Evolutionary conservation across 2,113 vertebrate species (phyloP).

Genomic region (Strix aluco): DNA sequence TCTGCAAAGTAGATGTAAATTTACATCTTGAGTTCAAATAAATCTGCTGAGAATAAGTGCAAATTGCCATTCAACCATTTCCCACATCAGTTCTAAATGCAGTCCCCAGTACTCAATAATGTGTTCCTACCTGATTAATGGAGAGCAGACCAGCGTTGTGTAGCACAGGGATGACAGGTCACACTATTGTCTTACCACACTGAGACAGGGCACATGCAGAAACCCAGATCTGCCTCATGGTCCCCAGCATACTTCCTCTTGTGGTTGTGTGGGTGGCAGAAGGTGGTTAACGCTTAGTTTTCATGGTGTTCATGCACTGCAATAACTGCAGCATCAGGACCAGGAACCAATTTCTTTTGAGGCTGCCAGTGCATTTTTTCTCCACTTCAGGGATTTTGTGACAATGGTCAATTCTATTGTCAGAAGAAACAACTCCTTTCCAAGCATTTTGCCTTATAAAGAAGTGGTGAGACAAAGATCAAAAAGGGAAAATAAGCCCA

Average conservation of each 20-base stretch:
- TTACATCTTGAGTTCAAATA: not conserved
- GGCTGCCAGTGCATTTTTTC: not conserved
- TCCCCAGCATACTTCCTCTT: not conserved
- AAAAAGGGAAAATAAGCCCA: not conserved
- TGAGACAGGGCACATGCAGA: fast-evolving
- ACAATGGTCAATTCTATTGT: not conserved
- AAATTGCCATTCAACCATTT: not conserved
- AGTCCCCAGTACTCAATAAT: not conserved
- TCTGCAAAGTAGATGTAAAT: not conserved
- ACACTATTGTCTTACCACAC: not conserved
- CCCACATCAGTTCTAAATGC: not conserved
- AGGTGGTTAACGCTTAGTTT: not conserved
- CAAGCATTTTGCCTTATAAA: not conserved
- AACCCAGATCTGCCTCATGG: not conserved
- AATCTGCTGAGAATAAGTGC: not conserved
- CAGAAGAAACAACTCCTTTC: not conserved
- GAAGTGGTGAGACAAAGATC: not conserved
- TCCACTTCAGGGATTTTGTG: not conserved
- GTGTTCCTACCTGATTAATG: not conserved
- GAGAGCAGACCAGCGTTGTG: not conserved
- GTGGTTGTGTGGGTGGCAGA: not conserved
- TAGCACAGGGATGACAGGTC: not conserved
- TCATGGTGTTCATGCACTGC: not conserved
- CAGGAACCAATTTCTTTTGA: not conserved
- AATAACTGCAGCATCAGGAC: not conserved